These are phyloP conservation scores for Acipenser ruthenus DNA, from an alignment of 2,797 vertebrate genomes.

Conservation along the genomic window DNA sequence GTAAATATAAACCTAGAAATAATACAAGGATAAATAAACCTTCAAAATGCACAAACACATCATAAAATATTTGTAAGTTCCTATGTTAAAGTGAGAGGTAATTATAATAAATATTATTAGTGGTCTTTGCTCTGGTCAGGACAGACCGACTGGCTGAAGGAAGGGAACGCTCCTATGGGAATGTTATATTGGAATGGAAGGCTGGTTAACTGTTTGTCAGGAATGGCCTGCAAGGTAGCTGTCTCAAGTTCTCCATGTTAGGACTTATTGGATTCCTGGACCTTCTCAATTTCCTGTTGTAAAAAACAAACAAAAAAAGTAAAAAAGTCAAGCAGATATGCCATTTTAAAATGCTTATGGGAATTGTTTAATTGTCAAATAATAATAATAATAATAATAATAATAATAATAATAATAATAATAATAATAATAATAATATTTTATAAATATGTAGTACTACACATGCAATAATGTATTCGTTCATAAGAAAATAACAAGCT, in stretches of 20 bases:
- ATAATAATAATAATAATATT: too few relatives aligned
- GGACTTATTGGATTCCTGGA: constrained; percentile 40
- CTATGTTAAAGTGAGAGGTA: constrained; percentile 6
- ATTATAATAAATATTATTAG: not conserved
- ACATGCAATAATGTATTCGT: too few relatives aligned
- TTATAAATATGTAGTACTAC: too few relatives aligned
- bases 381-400: too few relatives aligned
- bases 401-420: too few relatives aligned
- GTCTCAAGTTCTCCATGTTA: constrained; percentile 26
- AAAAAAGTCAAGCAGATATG: not conserved
- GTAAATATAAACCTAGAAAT: not conserved
- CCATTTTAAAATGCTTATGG: too few relatives aligned
- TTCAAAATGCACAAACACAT: not conserved
- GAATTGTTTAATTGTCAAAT: too few relatives aligned
- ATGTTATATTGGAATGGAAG: constrained; percentile 45
- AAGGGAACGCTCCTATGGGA: constrained; percentile 26
- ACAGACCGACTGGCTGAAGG: constrained; percentile 20
- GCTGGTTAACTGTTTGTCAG: constrained; percentile 24
- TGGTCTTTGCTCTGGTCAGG: not conserved
- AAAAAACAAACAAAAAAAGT: not conserved
- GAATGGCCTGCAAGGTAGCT: constrained; percentile 30
- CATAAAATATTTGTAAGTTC: constrained; percentile 8
- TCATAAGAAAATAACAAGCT: too few relatives aligned
- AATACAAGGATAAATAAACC: not conserved
- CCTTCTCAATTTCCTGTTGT: constrained; percentile 49